These are phyloP conservation scores for Zaprionus camerounensis DNA, from an alignment of 1,140 invertebrate species.

Conservation along the genomic window DNA sequence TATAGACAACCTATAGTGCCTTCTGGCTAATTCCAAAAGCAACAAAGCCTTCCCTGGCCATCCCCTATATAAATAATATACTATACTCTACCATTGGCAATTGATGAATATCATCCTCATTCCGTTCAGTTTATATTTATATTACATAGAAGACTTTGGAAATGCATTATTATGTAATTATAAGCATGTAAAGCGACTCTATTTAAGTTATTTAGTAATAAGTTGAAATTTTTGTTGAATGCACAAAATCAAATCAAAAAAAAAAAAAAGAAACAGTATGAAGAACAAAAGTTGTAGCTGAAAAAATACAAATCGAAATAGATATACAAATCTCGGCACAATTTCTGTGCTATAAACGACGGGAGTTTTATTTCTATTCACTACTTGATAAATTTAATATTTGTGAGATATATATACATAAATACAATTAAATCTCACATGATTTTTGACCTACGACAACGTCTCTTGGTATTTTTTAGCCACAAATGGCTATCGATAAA, in stretches of 20 bases:
- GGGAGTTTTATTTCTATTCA: neutral
- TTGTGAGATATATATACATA: no score
- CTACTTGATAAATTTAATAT: neutral
- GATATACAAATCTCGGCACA: slow-evolving; percentile 1
- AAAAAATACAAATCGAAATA: slow-evolving; percentile 7
- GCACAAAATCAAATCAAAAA: slow-evolving; percentile 76
- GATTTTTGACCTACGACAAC: neutral
- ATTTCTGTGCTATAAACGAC: neutral
- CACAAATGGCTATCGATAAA: neutral
- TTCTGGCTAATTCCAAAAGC: slow-evolving; percentile 52
- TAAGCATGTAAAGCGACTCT: slow-evolving; percentile 65
- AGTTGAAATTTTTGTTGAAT: slow-evolving; percentile 71
- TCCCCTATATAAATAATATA: slow-evolving; percentile 14
- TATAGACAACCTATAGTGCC: slow-evolving; percentile 62
- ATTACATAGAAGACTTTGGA: slow-evolving; percentile 73
- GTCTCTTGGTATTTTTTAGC: neutral
- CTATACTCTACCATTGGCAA: slow-evolving; percentile 9
- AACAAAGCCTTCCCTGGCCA: slow-evolving; percentile 7
- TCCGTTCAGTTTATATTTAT: slow-evolving; percentile 74
- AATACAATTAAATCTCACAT: no score
- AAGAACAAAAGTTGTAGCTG: neutral
- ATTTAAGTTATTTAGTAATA: slow-evolving; percentile 77
- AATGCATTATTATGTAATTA: slow-evolving; percentile 73
- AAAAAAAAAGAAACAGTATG: slow-evolving; percentile 47
- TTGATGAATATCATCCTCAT: slow-evolving; percentile 60